Evolutionary conservation across 1,140 invertebrate genomes (phyloP).

Genomic region (Callitettix versicolor): DNA sequence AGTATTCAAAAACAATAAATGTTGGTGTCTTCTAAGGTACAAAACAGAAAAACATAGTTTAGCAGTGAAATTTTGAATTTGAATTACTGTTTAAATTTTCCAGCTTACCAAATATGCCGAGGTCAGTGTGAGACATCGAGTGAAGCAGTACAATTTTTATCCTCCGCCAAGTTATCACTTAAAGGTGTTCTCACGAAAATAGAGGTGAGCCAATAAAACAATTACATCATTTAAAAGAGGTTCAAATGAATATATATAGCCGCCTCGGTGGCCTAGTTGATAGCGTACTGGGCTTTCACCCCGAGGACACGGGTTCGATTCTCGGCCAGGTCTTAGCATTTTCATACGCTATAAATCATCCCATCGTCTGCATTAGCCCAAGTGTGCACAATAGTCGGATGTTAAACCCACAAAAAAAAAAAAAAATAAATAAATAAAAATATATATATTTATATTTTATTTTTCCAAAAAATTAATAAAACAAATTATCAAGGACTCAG

Average conservation of each 20-base stretch:
- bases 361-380: too few species aligned
- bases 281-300: too few species aligned
- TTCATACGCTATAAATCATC: too few species aligned
- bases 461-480: constrained; percentile 6
- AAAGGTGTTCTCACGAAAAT: constrained; percentile 22
- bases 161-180: constrained; percentile 24
- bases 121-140: constrained; percentile 11
- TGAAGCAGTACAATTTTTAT: constrained; percentile 18
- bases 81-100: background rate
- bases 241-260: too few species aligned
- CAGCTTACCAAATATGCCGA: constrained; percentile 16
- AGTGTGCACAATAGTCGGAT: too few species aligned
- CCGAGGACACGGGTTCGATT: too few species aligned
- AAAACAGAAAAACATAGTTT: background rate
- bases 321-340: too few species aligned
- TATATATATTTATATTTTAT: background rate
- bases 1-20: too few species aligned
- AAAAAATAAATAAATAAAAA: background rate
- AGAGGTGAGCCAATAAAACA: constrained; percentile 5
- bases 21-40: too few species aligned
- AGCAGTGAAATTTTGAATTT: background rate
- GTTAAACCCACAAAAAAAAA: too few species aligned
- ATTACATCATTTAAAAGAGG: background rate
- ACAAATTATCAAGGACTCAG: too few species aligned
- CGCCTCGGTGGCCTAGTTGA: too few species aligned